Base-by-base conservation (phyloP, 2,888 invertebrate genomes). In the Conistra vaccinii region DNA sequence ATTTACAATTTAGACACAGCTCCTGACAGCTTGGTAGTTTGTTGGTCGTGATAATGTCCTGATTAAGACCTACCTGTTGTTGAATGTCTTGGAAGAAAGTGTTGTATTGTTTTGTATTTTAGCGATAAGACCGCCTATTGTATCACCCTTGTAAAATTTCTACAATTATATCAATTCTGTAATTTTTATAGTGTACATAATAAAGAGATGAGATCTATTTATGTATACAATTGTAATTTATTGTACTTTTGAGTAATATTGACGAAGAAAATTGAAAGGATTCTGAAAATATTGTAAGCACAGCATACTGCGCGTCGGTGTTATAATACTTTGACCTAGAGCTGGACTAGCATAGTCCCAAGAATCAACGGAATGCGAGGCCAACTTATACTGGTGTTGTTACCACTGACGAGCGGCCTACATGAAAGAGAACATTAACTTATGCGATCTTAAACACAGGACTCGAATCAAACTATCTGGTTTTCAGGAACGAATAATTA, bases 1-100 rank as follows among this genome's bases (percentile, higher is more conserved):
- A 85, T 82, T 74, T 72, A 78, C 76, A 70, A 39, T 70, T 69
- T 76, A 74, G 60, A 73, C 67, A 69, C 45, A 76, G 63, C 17
- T 61, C 12, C 12, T 45, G 42, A 70, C 53, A 73, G 5, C 9
- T 51, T 35, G 17, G n/a, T 66, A 32, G 17, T 17, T n/a, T 53
- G 17, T 17, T 23, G 5, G 9, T 32, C 1, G 4, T n/a, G 32
- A 10, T 17, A 32, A 29, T 55, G 39, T 42, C 23, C 68, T 72
- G 58, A 53, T 74, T 67, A 23, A 58, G 17, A 69, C n/a, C 39
- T 66, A 76, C 67, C 53, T 68, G 29, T 55, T 57, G 26, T 65
- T 14, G 23, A 17, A 45, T 68, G 3, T 35, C 3, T 20, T 20
- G 14, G n/a, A 48, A 1, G 53, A 53, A 53, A 48, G 20, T 48